Base-by-base conservation (phyloP, 2,113 vertebrate genomes). In the Corythaixoides concolor region DNA sequence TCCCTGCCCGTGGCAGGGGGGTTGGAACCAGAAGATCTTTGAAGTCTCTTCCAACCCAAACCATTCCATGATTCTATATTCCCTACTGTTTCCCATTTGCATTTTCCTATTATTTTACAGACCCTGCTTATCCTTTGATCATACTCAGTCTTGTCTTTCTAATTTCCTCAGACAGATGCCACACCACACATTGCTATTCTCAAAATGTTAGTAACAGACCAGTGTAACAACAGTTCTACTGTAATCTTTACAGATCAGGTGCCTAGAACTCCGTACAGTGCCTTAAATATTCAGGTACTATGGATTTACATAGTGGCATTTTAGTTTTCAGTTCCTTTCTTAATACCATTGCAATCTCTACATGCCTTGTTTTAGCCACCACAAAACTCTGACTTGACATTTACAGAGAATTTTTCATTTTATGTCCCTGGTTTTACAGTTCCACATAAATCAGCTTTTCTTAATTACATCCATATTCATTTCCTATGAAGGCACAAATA, bases 381-480 rank as follows among this genome's bases (percentile, higher is more conserved):
- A 90, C 67, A 73, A 92, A 88, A 86, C 83, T 86, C 45, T 88
- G 62, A 72, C 37, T 95, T 95, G 75, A 93, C 85, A 88, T 93
- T 94, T 92, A 94, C 88, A 91, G 75, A 50, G 58, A 92, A 69
- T 73, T 83, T 95, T 83, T 88, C 83, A 90, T 92, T 84, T 93
- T 37, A 88, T 74, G 72, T 96, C 72, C 88, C 79, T 90, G 83
- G 53, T 93, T 96, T 97, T 95, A 93, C 90, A 84, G 90, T 95
- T 92, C 55, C 68, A 73, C 78, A 70, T 94, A 92, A 95, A 95
- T 93, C 85, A 95, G 88, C 79, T 96, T 95, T 93, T 88, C 85
- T 96, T 94, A 95, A 95, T 95, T 92, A 90, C 79, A 94, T 92
- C 94, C 94, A 86, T 96, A 97, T 93, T 90, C 83, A 95, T 95